Base-by-base conservation (phyloP, 2,888 invertebrate genomes). In the Patella pellucida region DNA sequence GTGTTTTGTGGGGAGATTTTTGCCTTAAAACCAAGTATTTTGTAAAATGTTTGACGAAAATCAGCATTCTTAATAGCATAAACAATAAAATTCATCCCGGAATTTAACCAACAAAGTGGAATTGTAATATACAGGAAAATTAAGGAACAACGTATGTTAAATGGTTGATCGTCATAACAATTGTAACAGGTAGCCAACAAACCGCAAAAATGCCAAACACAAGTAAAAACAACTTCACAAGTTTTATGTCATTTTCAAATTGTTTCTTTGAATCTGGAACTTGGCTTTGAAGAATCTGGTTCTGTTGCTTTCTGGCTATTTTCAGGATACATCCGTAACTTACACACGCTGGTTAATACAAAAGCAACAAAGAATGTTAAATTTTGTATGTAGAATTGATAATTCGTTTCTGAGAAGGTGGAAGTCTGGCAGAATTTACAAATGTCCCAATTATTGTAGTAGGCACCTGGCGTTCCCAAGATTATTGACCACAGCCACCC, bases 51-150 rank as follows among this genome's bases (percentile, higher is more conserved):
- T 16, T 19, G 5, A 27, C 71, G 31, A 51, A 80, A 80, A 16
- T 78, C 78, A 12, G 23, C 52, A 52, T 76, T 80, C 73, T 72
- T 76, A n/a, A 52, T 41, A 0, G 73, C 77, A 19, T 79, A 71
- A 11, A 80, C 76, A n/a, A 77, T 9, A 52, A 75, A 78, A 70
- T 80, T 80, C 41, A 75, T 71, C 0, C 74, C 77, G n/a, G 80
- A 80, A 68, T 80, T 79, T n/a, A 74, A 31, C 14, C 79, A 67
- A 14, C 73, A 77, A 0, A 76, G 5, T 27, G 73, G 41, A 5
- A 74, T 54, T 1, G 62, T 54, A 23, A 78, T 74, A 14, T 68
- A 51, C 19, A 77, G 27, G 15, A 19, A 52, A 5, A 27, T 27
- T 41, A 54, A 9, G 69, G 54, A 14, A 78, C 73, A 9, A 1